Evolutionary conservation across 2,888 invertebrate species (phyloP), one percentile per base, ranked within the genome.

Genomic region (Magallana nippona): DNA sequence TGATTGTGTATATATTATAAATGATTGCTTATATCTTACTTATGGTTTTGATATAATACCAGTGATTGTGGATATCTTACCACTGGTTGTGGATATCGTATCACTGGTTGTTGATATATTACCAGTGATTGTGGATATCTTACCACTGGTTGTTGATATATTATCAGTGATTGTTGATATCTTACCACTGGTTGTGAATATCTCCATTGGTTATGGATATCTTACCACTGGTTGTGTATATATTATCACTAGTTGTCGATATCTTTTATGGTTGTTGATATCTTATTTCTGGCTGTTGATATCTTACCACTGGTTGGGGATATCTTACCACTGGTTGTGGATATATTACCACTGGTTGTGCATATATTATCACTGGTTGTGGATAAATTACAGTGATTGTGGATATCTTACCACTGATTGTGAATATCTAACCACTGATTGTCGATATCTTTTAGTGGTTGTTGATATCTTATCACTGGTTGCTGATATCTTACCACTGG

Each of bases 111-210:
- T n/a, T 32, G n/a, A 15, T 13, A 71, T 71, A 58, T 84, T 85
- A 92, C 92, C 92, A 55, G 92, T 91, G 63, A 89, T 90, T 3
- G 93, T n/a, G 17, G n/a, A 15, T 13, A 71, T 71, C 78, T 84
- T 86, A 92, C 93, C 92, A 32, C 92, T 91, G 60, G 89, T 90
- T 91, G 90, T 0, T 92, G 90, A 44, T 44, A 44, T 44, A 1
- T 32, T 1, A 32, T 3, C 32, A 32, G 2, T 32, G 32, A 32
- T 32, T 2, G 32, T n/a, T 32, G n/a, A 15, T 13, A 71, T 71
- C 78, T 84, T 86, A 92, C 93, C 92, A 44, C 92, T 91, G 63
- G 89, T 90, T 5, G 93, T 5, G 5, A 8, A 19, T 19, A 60
- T 60, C 19, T n/a, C 19, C 60, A 19, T 5, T 60, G 19, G 19